phyloP scores from a whole-genome alignment of 1,140 invertebrate species.

The Venturia canescens region DNA sequence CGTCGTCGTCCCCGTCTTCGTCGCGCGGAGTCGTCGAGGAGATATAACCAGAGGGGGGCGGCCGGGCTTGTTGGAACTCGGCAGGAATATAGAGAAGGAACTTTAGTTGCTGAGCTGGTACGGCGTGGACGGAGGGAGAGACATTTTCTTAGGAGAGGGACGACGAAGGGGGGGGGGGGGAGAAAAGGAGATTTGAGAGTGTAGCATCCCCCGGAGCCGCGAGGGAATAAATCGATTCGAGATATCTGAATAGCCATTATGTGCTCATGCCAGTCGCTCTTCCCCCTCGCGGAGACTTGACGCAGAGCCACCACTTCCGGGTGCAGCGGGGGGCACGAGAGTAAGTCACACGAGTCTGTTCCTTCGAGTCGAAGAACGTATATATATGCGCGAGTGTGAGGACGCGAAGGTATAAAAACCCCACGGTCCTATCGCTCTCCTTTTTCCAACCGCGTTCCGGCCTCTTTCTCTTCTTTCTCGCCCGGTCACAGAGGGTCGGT shows the following conservation, averaged over 20 bases:
- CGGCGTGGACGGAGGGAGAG: constrained; percentile 15
- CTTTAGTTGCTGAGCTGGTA: constrained; percentile 35
- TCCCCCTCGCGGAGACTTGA: background rate
- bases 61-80: constrained; percentile 23
- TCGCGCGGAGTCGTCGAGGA: background rate
- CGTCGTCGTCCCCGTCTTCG: constrained; percentile 24
- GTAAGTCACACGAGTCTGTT: constrained; percentile 5
- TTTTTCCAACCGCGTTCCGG: constrained; percentile 14
- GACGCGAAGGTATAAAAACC: constrained; percentile 23
- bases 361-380: background rate
- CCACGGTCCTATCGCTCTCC: constrained; percentile 21
- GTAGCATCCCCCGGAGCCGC: constrained; percentile 41
- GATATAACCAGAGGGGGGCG: constrained; percentile 26
- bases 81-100: constrained; percentile 15
- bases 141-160: constrained; percentile 21
- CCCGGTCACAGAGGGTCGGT: background rate
- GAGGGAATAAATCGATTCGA: constrained; percentile 67
- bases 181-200: constrained; percentile 44
- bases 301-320: constrained; percentile 14
- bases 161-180: constrained; percentile 25
- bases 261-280: constrained; percentile 45
- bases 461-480: background rate
- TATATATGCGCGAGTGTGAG: constrained; percentile 15
- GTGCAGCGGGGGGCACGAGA: background rate
- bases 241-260: constrained; percentile 67